Evolutionary conservation across 2,113 vertebrate species (phyloP), one percentile per base, ranked within the genome.

Genomic region (Oenanthe melanoleuca): DNA sequence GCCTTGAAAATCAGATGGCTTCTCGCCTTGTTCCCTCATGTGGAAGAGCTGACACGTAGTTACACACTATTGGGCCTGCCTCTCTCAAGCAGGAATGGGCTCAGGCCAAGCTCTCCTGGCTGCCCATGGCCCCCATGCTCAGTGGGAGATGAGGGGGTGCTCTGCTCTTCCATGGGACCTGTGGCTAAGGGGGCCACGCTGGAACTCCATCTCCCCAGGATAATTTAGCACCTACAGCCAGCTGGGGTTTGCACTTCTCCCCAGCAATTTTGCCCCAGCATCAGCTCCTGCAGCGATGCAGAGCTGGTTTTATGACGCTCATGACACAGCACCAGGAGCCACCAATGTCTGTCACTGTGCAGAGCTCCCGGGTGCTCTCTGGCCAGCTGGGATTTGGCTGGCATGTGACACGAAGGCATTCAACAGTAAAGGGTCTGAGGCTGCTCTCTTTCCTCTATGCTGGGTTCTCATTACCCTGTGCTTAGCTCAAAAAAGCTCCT

Each of bases 1-100:
- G 89, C 69, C 73, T 92, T 61, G 83, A 92, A 91, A 95, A 95
- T 88, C 75, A 91, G 91, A 86, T 70, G 84, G 89, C 78, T 95
- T 52, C 53, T 75, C 0, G 29, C 77, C 86, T 79, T 64, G 83
- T 38, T 86, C 81, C 37, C 69, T 93, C 95, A 88, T 55, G 91
- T 5, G 2, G 65, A 94, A 95, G 91, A 73, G 80, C 83, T 88
- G 80, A 88, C 67, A 89, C 71, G 85, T 82, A 88, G 92, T 92
- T 92, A 95, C 72, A 84, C 64, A 85, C 72, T 63, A 88, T 50
- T 3, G 14, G 59, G 60, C 60, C 75, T 3, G 24, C 71, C 69
- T 86, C 64, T 78, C 73, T 88, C 0, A 0, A 33, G 86, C 31
- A 45, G 12, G 22, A 82, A 55, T 1, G 4, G 45, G 75, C 67